Percentiles rank a stretch among this genome's conserved stretches.
Evolutionary conservation across 2,113 vertebrate species (phyloP).

Genomic region (Columbina picui): DNA sequence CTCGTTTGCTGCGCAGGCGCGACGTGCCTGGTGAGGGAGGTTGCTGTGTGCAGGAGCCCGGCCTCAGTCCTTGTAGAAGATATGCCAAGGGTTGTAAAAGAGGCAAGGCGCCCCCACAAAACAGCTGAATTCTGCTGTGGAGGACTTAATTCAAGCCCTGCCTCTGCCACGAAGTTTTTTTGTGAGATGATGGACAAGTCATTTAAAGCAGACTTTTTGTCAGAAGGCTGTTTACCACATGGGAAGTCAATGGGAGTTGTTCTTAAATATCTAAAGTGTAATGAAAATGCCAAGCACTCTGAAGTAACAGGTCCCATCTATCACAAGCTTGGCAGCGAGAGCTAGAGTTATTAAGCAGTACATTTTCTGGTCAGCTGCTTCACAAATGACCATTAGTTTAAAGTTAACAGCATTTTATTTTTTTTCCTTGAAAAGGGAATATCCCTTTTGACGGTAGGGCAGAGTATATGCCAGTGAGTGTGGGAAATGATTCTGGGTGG

Average conservation of each 20-base stretch:
- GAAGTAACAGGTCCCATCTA: background rate
- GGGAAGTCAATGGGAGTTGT: background rate
- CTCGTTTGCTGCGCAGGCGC: background rate
- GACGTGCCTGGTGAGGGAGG: background rate
- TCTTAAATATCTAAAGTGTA: background rate
- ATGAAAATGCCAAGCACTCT: background rate
- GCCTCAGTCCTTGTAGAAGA: background rate
- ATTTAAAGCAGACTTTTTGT: constrained; percentile 2
- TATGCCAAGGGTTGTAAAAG: background rate
- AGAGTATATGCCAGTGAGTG: background rate
- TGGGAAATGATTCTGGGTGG: background rate
- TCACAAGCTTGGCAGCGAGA: constrained; percentile 18
- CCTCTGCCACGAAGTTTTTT: background rate
- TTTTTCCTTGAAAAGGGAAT: background rate
- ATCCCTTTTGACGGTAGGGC: background rate
- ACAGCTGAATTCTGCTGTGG: background rate
- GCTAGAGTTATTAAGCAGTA: background rate
- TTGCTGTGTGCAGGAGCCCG: background rate
- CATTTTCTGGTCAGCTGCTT: constrained; percentile 15
- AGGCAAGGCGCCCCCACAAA: background rate
- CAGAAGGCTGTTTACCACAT: background rate
- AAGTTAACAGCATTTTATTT: background rate
- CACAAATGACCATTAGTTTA: background rate
- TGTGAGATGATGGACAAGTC: constrained; percentile 10
- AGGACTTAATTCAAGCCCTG: background rate